Evolutionary conservation across 2,888 invertebrate species (phyloP), one percentile per base, ranked within the genome.

Genomic region (Fragum fragum): DNA sequence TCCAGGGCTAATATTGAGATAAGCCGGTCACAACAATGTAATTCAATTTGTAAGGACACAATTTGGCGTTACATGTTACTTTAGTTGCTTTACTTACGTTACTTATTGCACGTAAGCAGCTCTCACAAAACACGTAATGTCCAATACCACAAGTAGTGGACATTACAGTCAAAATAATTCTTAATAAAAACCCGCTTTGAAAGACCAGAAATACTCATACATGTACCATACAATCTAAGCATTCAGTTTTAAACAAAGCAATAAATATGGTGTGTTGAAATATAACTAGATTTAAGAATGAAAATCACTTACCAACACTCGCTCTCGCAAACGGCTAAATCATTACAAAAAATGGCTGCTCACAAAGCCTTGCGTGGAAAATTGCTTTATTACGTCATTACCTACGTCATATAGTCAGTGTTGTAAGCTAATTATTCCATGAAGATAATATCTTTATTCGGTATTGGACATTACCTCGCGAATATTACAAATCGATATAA

Each of bases 61-160:
- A 9, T 47, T n/a, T 18, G 2, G 47, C 47, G 16, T 47, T 14
- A 18, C 5, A 47, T 47, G 5, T 47, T 14, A 47, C 5, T 47
- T 9, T 16, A 3, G 47, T 9, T 47, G 47, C 47, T 5, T 47
- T n/a, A 18, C 14, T 16, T 14, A 18, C 5, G 2, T 47, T 16
- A 18, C 16, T 9, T 47, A 47, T 2, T 47, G 47, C 47, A 47
- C 14, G 16, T 47, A 9, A 47, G n/a, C n/a, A 57, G 23, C 23
- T 21, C 23, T 16, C n/a, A 57, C 59, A 28, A 57, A 23, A 57
- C 14, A 57, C 29, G 63, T 63, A 63, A 63, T 63, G 63, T 63
- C 26, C 36, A 32, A 26, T 32, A 63, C 63, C 26, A 29, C 18
- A 29, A 21, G 63, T 63, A 32, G 21, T n/a, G 63, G 3, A 63